Evolutionary conservation across 2,888 invertebrate species (phyloP), one percentile per base, ranked within the genome.

Genomic region (Pediacus dermestoides): DNA sequence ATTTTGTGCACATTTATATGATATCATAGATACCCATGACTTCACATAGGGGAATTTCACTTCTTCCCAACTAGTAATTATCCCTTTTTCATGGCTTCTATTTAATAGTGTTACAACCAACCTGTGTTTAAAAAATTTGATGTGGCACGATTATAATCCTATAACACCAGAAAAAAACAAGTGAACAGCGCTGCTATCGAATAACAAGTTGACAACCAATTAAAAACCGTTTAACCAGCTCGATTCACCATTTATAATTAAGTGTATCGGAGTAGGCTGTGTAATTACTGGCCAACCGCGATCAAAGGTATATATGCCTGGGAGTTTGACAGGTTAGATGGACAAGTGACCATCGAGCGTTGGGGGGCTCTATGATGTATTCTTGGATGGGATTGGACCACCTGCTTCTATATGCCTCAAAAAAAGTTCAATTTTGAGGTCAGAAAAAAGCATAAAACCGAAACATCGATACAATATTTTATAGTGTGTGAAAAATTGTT

Each of bases 131-230:
- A 7, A 18, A 7, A 18, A 18, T 18, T 18, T 7, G n/a, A 18
- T 18, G 21, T n/a, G 6, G 6, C 21, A 6, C 21, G 6, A 7
- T 18, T 6, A 18, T 18, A 7, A 18, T 7, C 6, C 21, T 18
- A 18, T 18, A 18, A 18, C 6, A 18, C 6, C 21, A 18, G n/a
- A 18, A 18, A 18, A 18, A n/a, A 6, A 7, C n/a, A 18, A n/a
- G n/a, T 7, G 21, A 18, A 18, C 9, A 16, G 16, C 18, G 18
- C 11, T 40, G 41, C 35, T 52, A 63, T 62, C 62, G 58, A 56
- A 55, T 55, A 63, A 60, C 61, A 59, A 60, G 64, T 64, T 63
- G 64, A 64, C 64, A 64, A 60, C 65, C 65, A 65, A 65, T 65
- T 65, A 65, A 65, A 65, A 65, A 65, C 58, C 63, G 61, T 65